phyloP scores from a whole-genome alignment of 2,797 vertebrate genomes.

The Streptopelia turtur region DNA sequence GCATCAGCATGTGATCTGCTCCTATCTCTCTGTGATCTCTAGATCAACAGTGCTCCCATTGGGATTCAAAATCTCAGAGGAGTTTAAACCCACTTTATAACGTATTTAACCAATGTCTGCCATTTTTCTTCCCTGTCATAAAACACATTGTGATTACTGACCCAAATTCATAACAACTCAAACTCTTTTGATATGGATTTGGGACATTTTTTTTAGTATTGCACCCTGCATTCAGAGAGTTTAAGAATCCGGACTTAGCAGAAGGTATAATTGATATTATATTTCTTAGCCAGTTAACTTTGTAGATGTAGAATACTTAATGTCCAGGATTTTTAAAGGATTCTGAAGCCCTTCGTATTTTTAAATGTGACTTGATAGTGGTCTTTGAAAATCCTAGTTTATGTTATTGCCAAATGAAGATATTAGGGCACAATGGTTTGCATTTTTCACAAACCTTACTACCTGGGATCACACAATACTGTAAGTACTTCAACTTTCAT shows the following conservation, averaged over 20 bases:
- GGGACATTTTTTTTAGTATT: neutral
- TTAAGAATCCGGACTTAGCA: neutral
- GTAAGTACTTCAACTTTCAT: neutral
- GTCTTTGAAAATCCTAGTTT: neutral
- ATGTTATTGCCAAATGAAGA: neutral
- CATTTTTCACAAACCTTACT: neutral
- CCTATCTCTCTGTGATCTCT: constrained; percentile 42
- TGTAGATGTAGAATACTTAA: neutral
- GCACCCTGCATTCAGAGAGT: neutral
- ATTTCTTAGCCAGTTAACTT: neutral
- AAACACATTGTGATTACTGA: neutral
- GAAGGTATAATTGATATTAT: neutral
- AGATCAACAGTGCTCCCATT: neutral
- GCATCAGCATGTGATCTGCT: constrained; percentile 38
- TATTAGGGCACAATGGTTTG: neutral
- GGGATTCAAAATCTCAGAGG: neutral
- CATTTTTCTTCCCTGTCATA: neutral
- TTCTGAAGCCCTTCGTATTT: neutral
- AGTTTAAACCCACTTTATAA: constrained; percentile 8
- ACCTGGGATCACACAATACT: neutral
- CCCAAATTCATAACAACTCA: neutral
- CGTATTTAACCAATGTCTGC: neutral
- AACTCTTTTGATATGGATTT: neutral
- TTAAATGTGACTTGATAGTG: neutral
- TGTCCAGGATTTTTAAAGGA: neutral